These are phyloP conservation scores for Melospiza georgiana DNA, from an alignment of 2,113 vertebrate species.

Conservation along the genomic window DNA sequence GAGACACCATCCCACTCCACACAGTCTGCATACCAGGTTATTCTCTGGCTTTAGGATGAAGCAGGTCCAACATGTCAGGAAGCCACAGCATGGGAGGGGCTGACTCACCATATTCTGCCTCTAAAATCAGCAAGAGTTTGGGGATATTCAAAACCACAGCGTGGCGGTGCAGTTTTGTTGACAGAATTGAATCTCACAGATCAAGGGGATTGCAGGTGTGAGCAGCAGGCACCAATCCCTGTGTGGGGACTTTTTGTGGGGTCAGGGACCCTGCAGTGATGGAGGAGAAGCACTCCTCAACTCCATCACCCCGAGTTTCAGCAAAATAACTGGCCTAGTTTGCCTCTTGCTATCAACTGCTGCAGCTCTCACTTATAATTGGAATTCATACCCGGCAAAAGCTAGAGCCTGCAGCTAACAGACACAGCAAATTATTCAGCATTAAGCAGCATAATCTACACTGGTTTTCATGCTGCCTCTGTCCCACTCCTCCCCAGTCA, in stretches of 20 bases:
- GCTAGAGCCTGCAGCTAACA: conserved; percentile 13
- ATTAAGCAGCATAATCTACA: neutral
- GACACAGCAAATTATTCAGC: conserved; percentile 16
- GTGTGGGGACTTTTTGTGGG: too few species aligned
- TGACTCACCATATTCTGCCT: neutral
- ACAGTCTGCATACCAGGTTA: neutral
- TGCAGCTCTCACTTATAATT: neutral
- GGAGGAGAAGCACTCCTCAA: neutral
- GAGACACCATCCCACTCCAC: too few species aligned
- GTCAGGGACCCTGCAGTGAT: neutral
- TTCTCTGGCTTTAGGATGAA: neutral
- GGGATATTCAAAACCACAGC: accelerated
- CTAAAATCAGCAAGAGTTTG: neutral
- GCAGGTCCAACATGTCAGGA: neutral
- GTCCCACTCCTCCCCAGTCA: neutral
- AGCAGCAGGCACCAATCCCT: accelerated
- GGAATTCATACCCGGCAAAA: conserved; percentile 9
- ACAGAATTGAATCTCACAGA: neutral
- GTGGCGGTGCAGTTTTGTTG: neutral
- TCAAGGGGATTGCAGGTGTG: accelerated
- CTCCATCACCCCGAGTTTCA: neutral
- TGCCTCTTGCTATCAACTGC: neutral
- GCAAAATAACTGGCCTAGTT: neutral
- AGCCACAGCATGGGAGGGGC: accelerated
- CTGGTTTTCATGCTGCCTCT: neutral